These are phyloP conservation scores for Blera fallax DNA, from an alignment of 2,888 invertebrate species.

Conservation along the genomic window DNA sequence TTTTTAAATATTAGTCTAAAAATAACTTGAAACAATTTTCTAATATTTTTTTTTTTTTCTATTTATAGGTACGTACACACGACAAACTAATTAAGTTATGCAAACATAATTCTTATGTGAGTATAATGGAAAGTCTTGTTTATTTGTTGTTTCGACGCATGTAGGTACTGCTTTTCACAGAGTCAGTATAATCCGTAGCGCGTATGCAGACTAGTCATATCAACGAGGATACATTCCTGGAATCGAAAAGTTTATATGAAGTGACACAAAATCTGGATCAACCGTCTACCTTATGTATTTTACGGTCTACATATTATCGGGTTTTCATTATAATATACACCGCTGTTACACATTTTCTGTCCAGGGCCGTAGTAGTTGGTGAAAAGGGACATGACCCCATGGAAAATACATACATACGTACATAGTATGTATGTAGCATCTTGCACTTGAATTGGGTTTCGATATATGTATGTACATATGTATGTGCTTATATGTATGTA, in stretches of 20 bases:
- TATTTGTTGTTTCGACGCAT: not conserved
- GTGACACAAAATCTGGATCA: not conserved
- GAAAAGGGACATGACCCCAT: no score
- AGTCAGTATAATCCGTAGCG: not conserved
- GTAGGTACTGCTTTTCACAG: not conserved
- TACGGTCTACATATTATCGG: not conserved
- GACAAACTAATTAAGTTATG: constrained; percentile 37
- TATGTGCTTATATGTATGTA: no score
- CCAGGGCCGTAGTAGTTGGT: no score
- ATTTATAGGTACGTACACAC: constrained; percentile 50
- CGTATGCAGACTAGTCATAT: not conserved
- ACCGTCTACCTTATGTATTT: not conserved
- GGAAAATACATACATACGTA: no score
- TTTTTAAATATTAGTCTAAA: constrained; percentile 36
- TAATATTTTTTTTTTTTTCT: constrained; percentile 3
- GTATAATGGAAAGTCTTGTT: constrained; percentile 20
- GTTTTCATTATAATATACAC: not conserved
- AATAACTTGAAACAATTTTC: constrained; percentile 36
- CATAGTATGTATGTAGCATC: no score
- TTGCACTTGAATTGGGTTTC: no score
- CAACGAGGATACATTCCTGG: not conserved
- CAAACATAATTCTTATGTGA: constrained; percentile 18
- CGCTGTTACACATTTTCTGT: no score
- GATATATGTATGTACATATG: no score
- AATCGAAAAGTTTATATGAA: not conserved